phyloP scores from a whole-genome alignment of 2,113 vertebrate genomes.

The Cottus gobio region DNA sequence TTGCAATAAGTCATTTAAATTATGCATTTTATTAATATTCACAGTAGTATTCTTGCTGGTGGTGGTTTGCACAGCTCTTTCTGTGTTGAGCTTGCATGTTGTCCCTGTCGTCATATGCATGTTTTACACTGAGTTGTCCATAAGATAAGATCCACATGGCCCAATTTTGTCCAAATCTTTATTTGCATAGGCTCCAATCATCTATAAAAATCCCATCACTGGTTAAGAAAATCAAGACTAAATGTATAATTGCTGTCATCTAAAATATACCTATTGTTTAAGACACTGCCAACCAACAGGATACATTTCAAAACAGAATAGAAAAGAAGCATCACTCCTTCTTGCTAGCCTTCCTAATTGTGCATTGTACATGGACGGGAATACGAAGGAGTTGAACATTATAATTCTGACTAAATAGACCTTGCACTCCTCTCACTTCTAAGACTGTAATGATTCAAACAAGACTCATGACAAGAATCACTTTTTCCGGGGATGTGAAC shows the following conservation, averaged over 20 bases:
- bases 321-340: conserved; percentile 23
- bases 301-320: conserved; percentile 25
- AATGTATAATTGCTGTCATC: conserved; percentile 17
- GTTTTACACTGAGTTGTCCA: too few species aligned
- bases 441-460: conserved; percentile 47
- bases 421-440: conserved; percentile 23
- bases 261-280: too few species aligned
- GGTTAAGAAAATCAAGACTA: background rate
- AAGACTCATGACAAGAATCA: conserved; percentile 39
- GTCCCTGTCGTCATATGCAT: too few species aligned
- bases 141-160: too few species aligned
- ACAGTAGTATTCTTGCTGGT: too few species aligned
- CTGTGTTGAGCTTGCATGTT: too few species aligned
- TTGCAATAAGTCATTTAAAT: too few species aligned
- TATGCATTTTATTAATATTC: too few species aligned
- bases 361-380: conserved; percentile 28
- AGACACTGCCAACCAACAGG: conserved; percentile 1
- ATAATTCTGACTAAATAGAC: conserved; percentile 28
- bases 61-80: too few species aligned
- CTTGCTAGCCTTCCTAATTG: conserved; percentile 18
- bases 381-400: conserved; percentile 32
- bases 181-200: background rate
- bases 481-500: conserved; percentile 14
- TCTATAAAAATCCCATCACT: background rate
- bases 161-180: too few species aligned